Evolutionary conservation across 2,113 vertebrate genomes (phyloP).

Genomic region (Colaptes auratus): DNA sequence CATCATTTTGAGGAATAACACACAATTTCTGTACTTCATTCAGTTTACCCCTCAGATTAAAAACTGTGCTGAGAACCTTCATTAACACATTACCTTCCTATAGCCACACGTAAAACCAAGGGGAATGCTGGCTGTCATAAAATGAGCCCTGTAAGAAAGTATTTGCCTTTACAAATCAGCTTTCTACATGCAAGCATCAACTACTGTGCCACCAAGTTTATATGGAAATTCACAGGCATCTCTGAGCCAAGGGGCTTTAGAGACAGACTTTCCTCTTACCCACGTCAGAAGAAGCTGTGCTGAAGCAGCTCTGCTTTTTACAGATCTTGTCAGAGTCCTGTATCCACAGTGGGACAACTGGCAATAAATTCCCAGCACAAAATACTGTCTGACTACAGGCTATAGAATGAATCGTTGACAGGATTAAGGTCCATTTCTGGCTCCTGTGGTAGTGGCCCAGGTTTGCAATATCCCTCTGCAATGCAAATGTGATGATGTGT

Average conservation of each 20-base stretch:
- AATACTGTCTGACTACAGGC: rapidly evolving
- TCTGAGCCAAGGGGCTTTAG: neutral
- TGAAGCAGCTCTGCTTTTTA: neutral
- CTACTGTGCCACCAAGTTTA: neutral
- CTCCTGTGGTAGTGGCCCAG: neutral
- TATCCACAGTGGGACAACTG: neutral
- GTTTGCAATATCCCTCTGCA: too few species aligned
- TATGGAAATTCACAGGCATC: neutral
- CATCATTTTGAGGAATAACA: neutral
- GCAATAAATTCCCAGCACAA: neutral
- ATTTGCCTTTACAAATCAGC: neutral
- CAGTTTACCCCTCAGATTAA: neutral
- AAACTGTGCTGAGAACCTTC: neutral
- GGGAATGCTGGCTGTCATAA: neutral
- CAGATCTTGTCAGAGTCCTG: neutral
- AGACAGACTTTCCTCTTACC: neutral
- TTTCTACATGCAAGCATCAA: neutral
- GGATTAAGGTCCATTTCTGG: neutral
- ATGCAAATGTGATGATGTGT: rapidly evolving
- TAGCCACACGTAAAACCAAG: neutral
- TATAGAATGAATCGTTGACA: rapidly evolving
- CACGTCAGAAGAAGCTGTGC: neutral
- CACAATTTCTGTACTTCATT: neutral
- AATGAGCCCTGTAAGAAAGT: neutral
- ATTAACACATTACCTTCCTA: neutral